These are phyloP conservation scores for Butorides virescens DNA, from an alignment of 2,113 vertebrate genomes.

Conservation along the genomic window DNA sequence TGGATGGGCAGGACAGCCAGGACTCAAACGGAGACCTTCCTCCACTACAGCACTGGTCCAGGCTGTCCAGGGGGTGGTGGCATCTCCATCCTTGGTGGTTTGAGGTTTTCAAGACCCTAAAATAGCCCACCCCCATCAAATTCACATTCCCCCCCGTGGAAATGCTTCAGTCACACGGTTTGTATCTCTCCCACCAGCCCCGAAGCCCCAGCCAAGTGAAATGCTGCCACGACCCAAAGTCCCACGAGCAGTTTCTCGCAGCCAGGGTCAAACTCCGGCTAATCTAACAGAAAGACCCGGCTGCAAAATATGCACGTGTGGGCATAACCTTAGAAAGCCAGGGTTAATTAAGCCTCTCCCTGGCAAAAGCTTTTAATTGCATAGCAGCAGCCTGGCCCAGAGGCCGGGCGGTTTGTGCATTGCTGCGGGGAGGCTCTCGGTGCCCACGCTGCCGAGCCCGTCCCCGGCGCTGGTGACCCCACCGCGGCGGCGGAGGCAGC, in stretches of 20 bases:
- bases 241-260: background rate
- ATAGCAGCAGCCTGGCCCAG: background rate
- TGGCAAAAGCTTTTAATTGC: conserved; percentile 48
- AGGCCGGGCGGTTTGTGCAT: background rate
- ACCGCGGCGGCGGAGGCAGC: background rate
- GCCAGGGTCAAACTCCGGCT: background rate
- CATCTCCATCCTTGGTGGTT: background rate
- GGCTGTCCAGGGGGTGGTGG: background rate
- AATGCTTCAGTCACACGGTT: background rate
- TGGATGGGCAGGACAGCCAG: background rate
- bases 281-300: background rate
- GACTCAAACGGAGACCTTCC: rapidly evolving
- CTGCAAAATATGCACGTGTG: background rate
- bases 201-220: background rate
- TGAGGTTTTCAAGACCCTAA: background rate
- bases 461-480: background rate
- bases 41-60: background rate
- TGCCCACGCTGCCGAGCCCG: rapidly evolving
- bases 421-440: background rate
- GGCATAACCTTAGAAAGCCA: conserved; percentile 1
- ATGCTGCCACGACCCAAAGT: background rate
- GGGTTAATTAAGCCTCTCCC: conserved; percentile 55
- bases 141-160: background rate
- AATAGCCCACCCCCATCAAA: background rate
- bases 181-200: background rate